phyloP scores from a whole-genome alignment of 2,797 vertebrate species.

The Catharus ustulatus region DNA sequence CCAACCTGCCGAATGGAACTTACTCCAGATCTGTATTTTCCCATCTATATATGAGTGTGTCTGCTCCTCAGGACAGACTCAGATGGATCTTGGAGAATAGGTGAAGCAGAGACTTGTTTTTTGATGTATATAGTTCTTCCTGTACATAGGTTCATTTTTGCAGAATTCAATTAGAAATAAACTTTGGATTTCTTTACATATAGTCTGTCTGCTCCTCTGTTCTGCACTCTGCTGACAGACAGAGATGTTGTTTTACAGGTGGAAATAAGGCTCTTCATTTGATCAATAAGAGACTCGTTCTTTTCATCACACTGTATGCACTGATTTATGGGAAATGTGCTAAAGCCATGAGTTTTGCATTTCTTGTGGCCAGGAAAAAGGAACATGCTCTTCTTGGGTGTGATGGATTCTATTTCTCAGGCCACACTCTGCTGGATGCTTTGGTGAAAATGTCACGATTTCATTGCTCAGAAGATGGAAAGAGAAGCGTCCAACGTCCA shows the following conservation, averaged over 20 bases:
- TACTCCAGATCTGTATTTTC: accelerated
- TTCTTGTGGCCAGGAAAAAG: background rate
- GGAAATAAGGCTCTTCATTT: background rate
- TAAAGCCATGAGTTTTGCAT: background rate
- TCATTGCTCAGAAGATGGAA: background rate
- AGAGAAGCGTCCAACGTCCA: too few species aligned
- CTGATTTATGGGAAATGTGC: background rate
- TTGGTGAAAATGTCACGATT: background rate
- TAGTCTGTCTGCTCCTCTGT: background rate
- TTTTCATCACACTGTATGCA: too few species aligned
- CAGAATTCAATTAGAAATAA: background rate
- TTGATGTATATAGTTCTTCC: background rate
- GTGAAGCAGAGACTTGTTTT: background rate
- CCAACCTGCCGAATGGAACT: background rate
- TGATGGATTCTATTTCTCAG: accelerated
- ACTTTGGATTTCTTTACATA: background rate
- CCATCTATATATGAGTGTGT: background rate
- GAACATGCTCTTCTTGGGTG: background rate
- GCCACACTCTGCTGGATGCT: background rate
- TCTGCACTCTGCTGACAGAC: background rate
- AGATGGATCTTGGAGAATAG: background rate
- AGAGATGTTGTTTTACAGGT: background rate
- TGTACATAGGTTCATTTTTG: background rate
- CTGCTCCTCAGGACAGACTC: background rate
- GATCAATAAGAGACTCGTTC: accelerated